Evolutionary conservation across 2,113 vertebrate species (phyloP), one percentile per base, ranked within the genome.

Genomic region (Seriola rivoliana): DNA sequence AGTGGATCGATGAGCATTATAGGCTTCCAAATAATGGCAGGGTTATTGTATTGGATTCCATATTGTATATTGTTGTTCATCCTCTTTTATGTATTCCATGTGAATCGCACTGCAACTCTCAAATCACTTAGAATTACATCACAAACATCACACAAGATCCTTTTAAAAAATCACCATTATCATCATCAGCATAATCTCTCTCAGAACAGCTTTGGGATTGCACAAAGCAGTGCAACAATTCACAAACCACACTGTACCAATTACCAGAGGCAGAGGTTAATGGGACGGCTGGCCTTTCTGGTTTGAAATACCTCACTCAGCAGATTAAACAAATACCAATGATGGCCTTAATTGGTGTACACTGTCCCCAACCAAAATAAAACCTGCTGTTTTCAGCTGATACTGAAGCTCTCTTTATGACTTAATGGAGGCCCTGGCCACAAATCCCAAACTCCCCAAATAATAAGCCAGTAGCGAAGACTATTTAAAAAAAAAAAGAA

Each of bases 251-350:
- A 64, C 23, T 63, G 10, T 29, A 38, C 73, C 71, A 81, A 52
- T 77, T 75, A 77, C 2, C 54, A 72, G 68, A 74, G 78, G 68
- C 54, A 68, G 63, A 71, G 78, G 68, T 80, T 89, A 91, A 89
- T 89, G 77, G 77, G 34, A 29, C 29, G 50, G 25, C 38, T 76
- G 60, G 32, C 64, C 50, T 68, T 29, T 62, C 52, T 38, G n/a
- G 50, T 75, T 72, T 67, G 1, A 75, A 73, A 85, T 67, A 44
- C 25, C 12, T 25, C 46, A 48, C 62, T 86, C 84, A 86, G 75
- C 78, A 81, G 75, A 80, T 85, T 77, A 84, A 80, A 84, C 8
- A 74, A 63, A 81, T 48, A 54, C 25, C 63, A 73, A 62, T 1
- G 25, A 71, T 71, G 55, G 50, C 38, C 71, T 74, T 85, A 81